These are phyloP conservation scores for Takifugu flavidus DNA, from an alignment of 2,113 vertebrate genomes.

Conservation along the genomic window DNA sequence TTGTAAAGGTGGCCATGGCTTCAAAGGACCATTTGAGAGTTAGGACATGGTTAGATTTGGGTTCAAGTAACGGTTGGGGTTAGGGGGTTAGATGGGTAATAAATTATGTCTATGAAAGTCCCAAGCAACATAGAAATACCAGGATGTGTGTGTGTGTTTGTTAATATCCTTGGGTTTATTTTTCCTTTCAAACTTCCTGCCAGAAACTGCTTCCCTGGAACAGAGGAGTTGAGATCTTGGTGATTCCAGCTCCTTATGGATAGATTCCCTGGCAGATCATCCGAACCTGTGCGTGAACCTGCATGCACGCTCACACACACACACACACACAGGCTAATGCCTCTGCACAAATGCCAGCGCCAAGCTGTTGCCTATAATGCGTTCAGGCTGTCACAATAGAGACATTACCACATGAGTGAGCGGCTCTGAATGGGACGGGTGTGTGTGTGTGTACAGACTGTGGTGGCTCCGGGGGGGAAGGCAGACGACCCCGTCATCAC, in stretches of 20 bases:
- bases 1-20: no score
- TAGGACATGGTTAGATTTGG: no score
- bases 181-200: conserved; percentile 13
- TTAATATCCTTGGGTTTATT: background rate
- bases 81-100: no score
- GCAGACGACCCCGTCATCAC: conserved; percentile 71
- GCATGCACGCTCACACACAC: conserved; percentile 12
- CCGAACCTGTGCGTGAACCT: conserved; percentile 8
- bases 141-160: conserved; percentile 1
- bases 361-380: conserved; percentile 75
- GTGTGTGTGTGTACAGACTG: conserved; percentile 60
- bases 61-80: no score
- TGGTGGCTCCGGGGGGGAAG: conserved; percentile 46
- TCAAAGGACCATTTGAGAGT: no score
- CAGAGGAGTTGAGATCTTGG: conserved; percentile 23
- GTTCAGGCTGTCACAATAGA: conserved; percentile 70
- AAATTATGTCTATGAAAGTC: no score
- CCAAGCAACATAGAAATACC: no score
- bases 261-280: conserved; percentile 45
- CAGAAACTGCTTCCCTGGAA: conserved; percentile 8
- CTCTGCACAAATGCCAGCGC: conserved; percentile 67
- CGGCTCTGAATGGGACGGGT: conserved; percentile 65
- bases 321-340: conserved; percentile 39
- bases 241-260: conserved; percentile 20
- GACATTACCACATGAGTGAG: conserved; percentile 80